phyloP scores from a whole-genome alignment of 1,140 invertebrate species.

The Thaumetopoea pityocampa region DNA sequence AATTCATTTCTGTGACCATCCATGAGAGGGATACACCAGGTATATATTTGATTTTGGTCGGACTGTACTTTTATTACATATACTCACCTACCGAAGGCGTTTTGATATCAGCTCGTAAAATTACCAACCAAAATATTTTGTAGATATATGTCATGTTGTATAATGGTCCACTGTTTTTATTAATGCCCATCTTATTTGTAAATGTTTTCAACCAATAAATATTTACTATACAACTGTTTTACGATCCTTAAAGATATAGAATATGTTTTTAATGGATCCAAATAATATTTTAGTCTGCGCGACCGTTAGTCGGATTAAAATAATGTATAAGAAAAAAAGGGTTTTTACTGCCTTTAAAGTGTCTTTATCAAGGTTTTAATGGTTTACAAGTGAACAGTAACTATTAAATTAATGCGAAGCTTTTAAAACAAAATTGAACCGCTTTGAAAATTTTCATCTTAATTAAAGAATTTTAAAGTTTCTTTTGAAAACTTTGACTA shows the following conservation, averaged over 20 bases:
- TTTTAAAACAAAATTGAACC: no score
- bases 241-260: slow-evolving; percentile 20
- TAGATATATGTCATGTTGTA: slow-evolving; percentile 38
- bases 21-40: no score
- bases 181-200: slow-evolving; percentile 36
- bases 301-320: slow-evolving; percentile 11
- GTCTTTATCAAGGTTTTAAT: slow-evolving; percentile 12
- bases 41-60: no score
- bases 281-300: slow-evolving; percentile 23
- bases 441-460: no score
- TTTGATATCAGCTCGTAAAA: slow-evolving; percentile 25
- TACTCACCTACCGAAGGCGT: slow-evolving; percentile 14
- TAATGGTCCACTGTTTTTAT: slow-evolving; percentile 39
- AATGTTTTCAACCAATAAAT: slow-evolving; percentile 30
- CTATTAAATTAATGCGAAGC: no score
- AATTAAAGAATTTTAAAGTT: no score
- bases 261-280: slow-evolving; percentile 23
- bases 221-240: slow-evolving; percentile 19
- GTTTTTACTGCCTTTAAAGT: slow-evolving; percentile 6
- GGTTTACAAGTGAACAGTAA: no score
- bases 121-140: slow-evolving; percentile 23
- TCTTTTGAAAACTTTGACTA: no score
- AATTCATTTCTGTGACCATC: no score
- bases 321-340: slow-evolving; percentile 1
- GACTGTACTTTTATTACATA: slow-evolving; percentile 20